A percentile compares a stretch with the other conserved stretches of the same genome.
Conservation (phyloP, 2,888 invertebrate species). For the Arge pagana region DNA sequence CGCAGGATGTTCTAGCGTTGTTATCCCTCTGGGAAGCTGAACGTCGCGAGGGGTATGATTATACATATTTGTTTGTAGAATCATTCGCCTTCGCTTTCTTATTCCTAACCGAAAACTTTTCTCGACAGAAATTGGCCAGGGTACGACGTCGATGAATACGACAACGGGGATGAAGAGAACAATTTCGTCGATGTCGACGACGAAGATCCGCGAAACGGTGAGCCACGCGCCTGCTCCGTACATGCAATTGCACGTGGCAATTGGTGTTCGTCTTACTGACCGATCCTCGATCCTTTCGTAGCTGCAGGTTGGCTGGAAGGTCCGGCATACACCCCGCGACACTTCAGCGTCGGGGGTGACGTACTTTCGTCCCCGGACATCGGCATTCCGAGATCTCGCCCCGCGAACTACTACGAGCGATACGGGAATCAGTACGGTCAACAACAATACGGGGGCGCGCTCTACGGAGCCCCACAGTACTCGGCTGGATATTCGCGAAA, state of each 20-base stretch:
- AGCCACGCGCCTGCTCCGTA: no score
- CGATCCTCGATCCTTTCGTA: neutral
- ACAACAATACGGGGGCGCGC: constrained; percentile 43
- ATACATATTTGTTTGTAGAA: constrained; percentile 6
- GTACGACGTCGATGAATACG: constrained; percentile 47
- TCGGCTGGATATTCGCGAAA: constrained; percentile 40
- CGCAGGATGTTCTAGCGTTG: constrained; percentile 53
- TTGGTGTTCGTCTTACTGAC: no score
- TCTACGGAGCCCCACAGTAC: constrained; percentile 44
- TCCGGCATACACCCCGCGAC: constrained; percentile 42
- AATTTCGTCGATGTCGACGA: constrained; percentile 44
- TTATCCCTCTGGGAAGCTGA: constrained; percentile 54
- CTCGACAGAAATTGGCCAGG: constrained; percentile 45
- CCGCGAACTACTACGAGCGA: constrained; percentile 45
- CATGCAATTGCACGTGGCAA: no score
- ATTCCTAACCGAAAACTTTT: neutral
- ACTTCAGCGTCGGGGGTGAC: constrained; percentile 32
- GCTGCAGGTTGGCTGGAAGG: constrained; percentile 48
- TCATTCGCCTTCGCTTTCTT: neutral
- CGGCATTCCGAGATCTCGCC: constrained; percentile 43
- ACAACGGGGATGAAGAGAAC: constrained; percentile 45
- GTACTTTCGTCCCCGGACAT: constrained; percentile 40
- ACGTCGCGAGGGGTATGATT: constrained; percentile 45
- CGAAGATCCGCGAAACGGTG: constrained; percentile 48
- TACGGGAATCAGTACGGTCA: constrained; percentile 36